Evolutionary conservation across 2,888 invertebrate genomes (phyloP), one percentile per base, ranked within the genome.

Genomic region (Mythimna lalbum): DNA sequence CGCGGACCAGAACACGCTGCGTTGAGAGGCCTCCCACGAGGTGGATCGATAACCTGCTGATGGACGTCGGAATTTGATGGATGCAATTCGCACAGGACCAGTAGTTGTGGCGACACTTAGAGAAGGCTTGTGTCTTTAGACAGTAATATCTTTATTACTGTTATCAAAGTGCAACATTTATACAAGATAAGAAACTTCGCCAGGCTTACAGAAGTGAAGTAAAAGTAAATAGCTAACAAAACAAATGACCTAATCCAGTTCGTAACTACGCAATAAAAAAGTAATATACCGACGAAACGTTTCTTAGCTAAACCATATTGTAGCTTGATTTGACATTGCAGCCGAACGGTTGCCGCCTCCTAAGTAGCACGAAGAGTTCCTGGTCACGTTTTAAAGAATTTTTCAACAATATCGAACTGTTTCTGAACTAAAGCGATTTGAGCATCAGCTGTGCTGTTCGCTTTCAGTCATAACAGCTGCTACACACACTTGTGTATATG

Each of bases 311-410:
- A 63, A 57, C 31, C 31, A 31, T 31, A 31, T 69, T 80, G 2
- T 31, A 49, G 12, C 63, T 56, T 6, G n/a, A 55, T 31, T 57
- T 36, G 33, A 49, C 33, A 68, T 33, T 47, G 31, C 23, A 10
- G 17, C 9, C 14, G 49, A 21, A 55, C 9, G 9, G 12, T 47
- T 6, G 12, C 7, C 21, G 47, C 1, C 19, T 57, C 21, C 27
- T n/a, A 53, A 61, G 69, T 36, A 63, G 12, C 27, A 21, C 57
- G 12, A 1, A 31, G 4, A 36, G 36, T 39, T 36, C 43, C 33
- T 5, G 27, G 39, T 76, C 65, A 75, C 69, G 81, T 67, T 70
- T 76, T 76, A n/a, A 67, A 43, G 31, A 63, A 57, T 80, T 76
- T 76, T 80, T 64, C 76, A 71, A 62, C 56, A 70, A 64, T 62